Percentiles rank a stretch among this genome's conserved stretches.
phyloP scores from a whole-genome alignment of 2,888 invertebrate species.

The Cenopis cana region DNA sequence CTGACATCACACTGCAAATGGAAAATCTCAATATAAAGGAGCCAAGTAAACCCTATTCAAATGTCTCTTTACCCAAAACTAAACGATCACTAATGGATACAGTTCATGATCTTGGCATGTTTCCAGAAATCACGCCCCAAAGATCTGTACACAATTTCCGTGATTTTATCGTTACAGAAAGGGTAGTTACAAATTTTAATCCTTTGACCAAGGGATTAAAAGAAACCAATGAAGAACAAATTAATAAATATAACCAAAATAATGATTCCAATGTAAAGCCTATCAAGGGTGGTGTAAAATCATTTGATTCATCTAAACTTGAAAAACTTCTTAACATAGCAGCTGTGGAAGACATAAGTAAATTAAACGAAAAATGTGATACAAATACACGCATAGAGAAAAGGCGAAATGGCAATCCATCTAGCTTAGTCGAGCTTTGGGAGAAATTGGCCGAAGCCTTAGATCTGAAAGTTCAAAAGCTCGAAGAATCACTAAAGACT shows the following conservation, averaged over 20 bases:
- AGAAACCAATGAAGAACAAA: conserved; percentile 48
- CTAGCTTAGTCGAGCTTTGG: conserved; percentile 62
- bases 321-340: conserved; percentile 57
- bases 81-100: conserved; percentile 53
- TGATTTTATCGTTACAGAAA: conserved; percentile 50
- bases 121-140: conserved; percentile 54
- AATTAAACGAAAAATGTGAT: conserved; percentile 52
- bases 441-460: conserved; percentile 61
- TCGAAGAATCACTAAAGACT: conserved; percentile 65
- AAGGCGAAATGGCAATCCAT: conserved; percentile 49
- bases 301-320: conserved; percentile 51
- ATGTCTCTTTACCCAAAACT: background rate
- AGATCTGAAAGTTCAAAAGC: conserved; percentile 62
- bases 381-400: conserved; percentile 56
- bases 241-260: conserved; percentile 36
- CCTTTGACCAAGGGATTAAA: background rate
- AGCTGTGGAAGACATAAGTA: conserved; percentile 57
- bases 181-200: conserved; percentile 30
- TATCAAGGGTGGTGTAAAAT: conserved; percentile 56
- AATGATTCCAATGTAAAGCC: conserved; percentile 46
- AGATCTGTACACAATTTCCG: conserved; percentile 50
- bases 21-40: conserved; percentile 14
- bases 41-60: conserved; percentile 2
- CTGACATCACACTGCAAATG: conserved; percentile 37
- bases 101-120: conserved; percentile 57